Conservation (phyloP, 1,140 invertebrate species). For the Hestina assimilis region DNA sequence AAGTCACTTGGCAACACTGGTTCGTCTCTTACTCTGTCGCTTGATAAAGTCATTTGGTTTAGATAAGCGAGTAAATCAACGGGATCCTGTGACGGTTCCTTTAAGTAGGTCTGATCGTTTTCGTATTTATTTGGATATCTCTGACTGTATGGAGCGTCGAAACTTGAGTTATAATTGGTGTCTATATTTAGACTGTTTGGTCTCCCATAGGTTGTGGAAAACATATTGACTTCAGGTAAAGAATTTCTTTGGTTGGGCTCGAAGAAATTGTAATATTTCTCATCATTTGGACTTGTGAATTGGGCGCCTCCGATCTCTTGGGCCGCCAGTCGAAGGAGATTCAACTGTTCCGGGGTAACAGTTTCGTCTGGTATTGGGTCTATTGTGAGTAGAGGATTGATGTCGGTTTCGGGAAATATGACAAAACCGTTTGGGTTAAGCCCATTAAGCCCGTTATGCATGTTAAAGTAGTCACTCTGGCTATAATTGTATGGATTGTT, state of each 20-base stretch:
- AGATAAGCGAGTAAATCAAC: conserved; percentile 57
- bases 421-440: conserved; percentile 56
- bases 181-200: conserved; percentile 66
- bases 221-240: conserved; percentile 59
- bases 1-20: conserved; percentile 43
- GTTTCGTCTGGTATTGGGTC: conserved; percentile 52
- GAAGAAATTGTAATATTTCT: conserved; percentile 68
- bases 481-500: conserved; percentile 43
- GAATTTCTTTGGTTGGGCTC: conserved; percentile 72
- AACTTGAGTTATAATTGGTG: conserved; percentile 54
- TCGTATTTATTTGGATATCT: conserved; percentile 59
- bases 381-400: conserved; percentile 45
- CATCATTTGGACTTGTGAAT: conserved; percentile 58
- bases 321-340: conserved; percentile 67
- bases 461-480: conserved; percentile 45
- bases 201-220: conserved; percentile 50
- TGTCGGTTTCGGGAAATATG: conserved; percentile 57
- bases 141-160: conserved; percentile 43
- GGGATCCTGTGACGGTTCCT: conserved; percentile 52
- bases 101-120: conserved; percentile 41
- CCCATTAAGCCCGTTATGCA: conserved; percentile 48
- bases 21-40: conserved; percentile 48
- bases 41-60: conserved; percentile 52
- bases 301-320: conserved; percentile 72
- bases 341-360: conserved; percentile 66